These are phyloP conservation scores for Mallotus villosus DNA, from an alignment of 2,797 vertebrate species.

Conservation along the genomic window DNA sequence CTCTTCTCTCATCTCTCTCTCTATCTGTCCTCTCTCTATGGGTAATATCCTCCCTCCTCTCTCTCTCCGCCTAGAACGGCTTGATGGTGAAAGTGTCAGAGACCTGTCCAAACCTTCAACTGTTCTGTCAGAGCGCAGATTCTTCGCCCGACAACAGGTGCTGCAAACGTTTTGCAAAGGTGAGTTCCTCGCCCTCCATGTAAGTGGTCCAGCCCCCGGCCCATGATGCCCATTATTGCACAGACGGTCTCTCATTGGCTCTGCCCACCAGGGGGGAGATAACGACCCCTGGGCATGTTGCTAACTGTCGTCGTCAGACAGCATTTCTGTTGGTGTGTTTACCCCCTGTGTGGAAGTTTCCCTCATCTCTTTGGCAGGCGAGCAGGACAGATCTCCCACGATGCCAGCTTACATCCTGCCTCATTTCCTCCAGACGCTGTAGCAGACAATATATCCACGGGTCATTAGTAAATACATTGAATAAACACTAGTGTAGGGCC, in stretches of 20 bases:
- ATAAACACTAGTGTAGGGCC: constrained; percentile 57
- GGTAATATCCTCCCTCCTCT: not conserved
- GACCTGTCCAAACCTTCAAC: constrained; percentile 85
- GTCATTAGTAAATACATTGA: constrained; percentile 63
- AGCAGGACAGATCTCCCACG: constrained; percentile 53
- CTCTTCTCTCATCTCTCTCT: too few species aligned
- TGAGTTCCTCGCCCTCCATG: constrained; percentile 57
- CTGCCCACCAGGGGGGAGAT: constrained; percentile 1
- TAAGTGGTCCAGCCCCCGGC: not conserved
- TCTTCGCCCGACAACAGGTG: constrained; percentile 89
- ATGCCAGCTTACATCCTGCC: constrained; percentile 55
- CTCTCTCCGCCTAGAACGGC: constrained; percentile 85
- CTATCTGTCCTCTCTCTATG: too few species aligned
- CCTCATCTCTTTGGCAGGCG: constrained; percentile 30
- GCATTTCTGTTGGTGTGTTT: constrained; percentile 29
- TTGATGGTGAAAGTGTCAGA: constrained; percentile 86
- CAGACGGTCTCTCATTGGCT: not conserved
- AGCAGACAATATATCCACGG: constrained; percentile 55
- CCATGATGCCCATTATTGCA: not conserved
- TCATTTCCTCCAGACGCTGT: too few species aligned
- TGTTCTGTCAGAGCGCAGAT: constrained; percentile 84
- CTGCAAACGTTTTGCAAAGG: constrained; percentile 93
- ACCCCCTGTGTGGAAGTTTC: constrained; percentile 29
- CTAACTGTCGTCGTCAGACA: constrained; percentile 25
- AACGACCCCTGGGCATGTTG: constrained; percentile 28